A percentile compares a stretch with the other conserved stretches of the same genome.
These are phyloP conservation scores for Toxotes jaculatrix DNA, from an alignment of 2,113 vertebrate species.

Conservation along the genomic window DNA sequence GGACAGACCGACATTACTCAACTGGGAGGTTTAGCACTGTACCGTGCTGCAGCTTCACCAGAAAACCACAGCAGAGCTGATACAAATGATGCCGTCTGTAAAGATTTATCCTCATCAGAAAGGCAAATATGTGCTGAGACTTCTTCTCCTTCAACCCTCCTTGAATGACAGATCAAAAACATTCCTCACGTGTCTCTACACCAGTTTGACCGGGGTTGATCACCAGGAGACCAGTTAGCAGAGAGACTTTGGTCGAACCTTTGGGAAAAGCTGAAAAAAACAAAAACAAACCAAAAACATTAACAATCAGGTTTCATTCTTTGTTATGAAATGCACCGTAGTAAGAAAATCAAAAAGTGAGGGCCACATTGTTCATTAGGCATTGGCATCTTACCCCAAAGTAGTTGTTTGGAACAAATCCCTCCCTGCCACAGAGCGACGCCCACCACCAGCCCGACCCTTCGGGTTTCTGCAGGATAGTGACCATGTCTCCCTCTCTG, in stretches of 20 bases:
- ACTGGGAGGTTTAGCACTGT: neutral
- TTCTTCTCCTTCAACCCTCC: slow-evolving; percentile 43
- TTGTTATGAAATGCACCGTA: neutral
- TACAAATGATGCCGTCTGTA: neutral
- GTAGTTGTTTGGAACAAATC: slow-evolving; percentile 92
- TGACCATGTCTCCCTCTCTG: slow-evolving; percentile 91
- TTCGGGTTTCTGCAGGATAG: slow-evolving; percentile 88
- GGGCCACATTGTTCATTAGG: neutral
- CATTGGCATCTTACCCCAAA: slow-evolving; percentile 87
- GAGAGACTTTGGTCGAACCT: slow-evolving; percentile 83
- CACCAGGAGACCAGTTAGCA: slow-evolving; percentile 62
- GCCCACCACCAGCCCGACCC: slow-evolving; percentile 93
- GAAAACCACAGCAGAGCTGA: neutral
- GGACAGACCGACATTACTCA: neutral
- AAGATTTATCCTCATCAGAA: neutral
- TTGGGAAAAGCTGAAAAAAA: slow-evolving; percentile 83
- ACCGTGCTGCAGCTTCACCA: neutral
- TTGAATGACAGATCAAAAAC: slow-evolving; percentile 31
- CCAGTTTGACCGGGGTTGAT: slow-evolving; percentile 6
- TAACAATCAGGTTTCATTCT: neutral
- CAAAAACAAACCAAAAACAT: neutral
- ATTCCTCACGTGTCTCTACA: slow-evolving; percentile 14
- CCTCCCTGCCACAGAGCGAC: slow-evolving; percentile 89
- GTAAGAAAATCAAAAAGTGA: neutral
- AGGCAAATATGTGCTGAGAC: slow-evolving; percentile 10